Evolutionary conservation across 2,113 vertebrate species (phyloP).

Genomic region (Burhinus bistriatus): DNA sequence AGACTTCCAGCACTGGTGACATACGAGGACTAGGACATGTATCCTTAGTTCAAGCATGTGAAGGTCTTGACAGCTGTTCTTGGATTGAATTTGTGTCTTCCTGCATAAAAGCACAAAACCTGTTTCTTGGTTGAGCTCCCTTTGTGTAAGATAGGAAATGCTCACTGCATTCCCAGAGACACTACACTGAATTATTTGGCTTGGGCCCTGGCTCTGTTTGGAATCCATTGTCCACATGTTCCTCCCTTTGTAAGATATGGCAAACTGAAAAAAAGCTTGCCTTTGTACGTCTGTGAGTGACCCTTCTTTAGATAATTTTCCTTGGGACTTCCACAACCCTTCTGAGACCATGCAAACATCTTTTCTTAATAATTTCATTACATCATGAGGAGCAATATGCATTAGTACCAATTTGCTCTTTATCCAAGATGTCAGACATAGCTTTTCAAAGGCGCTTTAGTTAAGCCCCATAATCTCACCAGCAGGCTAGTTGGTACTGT

Average conservation of each 20-base stretch:
- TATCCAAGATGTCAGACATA: not conserved
- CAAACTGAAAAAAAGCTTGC: not conserved
- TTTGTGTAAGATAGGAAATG: not conserved
- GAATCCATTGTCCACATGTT: not conserved
- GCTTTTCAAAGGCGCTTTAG: not conserved
- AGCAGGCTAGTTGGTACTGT: not conserved
- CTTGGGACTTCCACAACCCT: not conserved
- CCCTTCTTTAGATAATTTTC: not conserved
- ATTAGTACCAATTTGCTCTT: not conserved
- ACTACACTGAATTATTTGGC: not conserved
- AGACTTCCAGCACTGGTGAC: not conserved
- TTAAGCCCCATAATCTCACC: not conserved
- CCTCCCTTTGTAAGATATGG: not conserved
- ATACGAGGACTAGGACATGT: not conserved
- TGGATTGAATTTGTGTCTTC: not conserved
- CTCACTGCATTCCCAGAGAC: not conserved
- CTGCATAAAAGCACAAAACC: not conserved
- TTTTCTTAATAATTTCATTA: conserved; percentile 5
- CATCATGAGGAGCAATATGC: not conserved
- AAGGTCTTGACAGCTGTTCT: not conserved
- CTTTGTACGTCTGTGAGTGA: not conserved
- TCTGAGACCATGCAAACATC: not conserved
- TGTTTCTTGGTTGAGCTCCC: not conserved
- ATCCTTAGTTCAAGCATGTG: not conserved
- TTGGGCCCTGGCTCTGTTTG: not conserved